These are phyloP conservation scores for Pseudomyrmex pallidus DNA, from an alignment of 1,140 invertebrate genomes.

Conservation along the genomic window DNA sequence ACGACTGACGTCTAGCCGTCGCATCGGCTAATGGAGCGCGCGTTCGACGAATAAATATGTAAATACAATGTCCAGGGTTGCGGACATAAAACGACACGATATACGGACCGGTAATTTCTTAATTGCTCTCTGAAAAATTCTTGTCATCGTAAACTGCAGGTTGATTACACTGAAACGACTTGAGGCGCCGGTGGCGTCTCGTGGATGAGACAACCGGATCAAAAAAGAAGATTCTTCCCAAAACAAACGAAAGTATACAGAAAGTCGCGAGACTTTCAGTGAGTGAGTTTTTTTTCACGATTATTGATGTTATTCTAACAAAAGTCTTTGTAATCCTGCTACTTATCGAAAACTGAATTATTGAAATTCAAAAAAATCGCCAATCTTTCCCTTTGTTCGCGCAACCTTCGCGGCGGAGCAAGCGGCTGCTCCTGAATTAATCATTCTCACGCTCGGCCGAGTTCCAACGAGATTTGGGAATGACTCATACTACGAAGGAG, in stretches of 20 bases:
- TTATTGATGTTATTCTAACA: conserved; percentile 44
- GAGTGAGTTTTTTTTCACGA: not conserved
- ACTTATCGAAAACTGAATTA: conserved; percentile 13
- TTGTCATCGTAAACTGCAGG: conserved; percentile 83
- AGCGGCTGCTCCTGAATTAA: conserved; percentile 39
- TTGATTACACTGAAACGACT: conserved; percentile 79
- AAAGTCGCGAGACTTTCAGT: too few relatives aligned
- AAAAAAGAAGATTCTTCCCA: not conserved
- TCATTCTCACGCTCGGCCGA: conserved; percentile 42
- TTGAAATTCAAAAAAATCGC: conserved; percentile 5
- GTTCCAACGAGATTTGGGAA: conserved; percentile 4
- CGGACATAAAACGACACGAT: conserved; percentile 83
- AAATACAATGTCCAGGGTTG: conserved; percentile 76
- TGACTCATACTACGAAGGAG: conserved; percentile 45
- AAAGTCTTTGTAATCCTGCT: not conserved
- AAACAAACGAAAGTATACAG: too few relatives aligned
- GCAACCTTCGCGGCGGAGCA: not conserved
- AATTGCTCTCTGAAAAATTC: conserved; percentile 84
- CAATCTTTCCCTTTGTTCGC: conserved; percentile 10
- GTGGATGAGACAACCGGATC: conserved; percentile 43
- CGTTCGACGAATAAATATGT: conserved; percentile 78
- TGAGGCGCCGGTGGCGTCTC: conserved; percentile 73
- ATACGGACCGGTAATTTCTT: conserved; percentile 85
- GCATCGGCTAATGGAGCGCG: conserved; percentile 33
- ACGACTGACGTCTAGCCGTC: conserved; percentile 66